These are phyloP conservation scores for Copidosoma aretas DNA, from an alignment of 2,888 invertebrate genomes.

Conservation along the genomic window DNA sequence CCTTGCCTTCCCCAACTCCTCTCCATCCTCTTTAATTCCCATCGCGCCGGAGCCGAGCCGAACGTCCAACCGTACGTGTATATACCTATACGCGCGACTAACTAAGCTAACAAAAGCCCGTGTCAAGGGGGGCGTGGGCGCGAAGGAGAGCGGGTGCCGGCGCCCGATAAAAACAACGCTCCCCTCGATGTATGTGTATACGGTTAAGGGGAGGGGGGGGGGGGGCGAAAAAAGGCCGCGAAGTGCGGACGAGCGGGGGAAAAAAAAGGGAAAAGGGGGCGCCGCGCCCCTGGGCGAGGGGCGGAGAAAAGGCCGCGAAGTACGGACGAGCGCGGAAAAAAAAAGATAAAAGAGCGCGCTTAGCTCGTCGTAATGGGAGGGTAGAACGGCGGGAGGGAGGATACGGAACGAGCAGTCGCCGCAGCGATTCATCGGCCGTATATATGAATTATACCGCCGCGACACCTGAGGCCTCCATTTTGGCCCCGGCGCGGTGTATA, in stretches of 20 bases:
- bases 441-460: neutral
- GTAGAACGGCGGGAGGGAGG: neutral
- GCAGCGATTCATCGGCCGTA: neutral
- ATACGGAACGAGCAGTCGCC: neutral
- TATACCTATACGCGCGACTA: neutral
- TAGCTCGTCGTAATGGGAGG: neutral
- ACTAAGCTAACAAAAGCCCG: neutral
- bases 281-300: neutral
- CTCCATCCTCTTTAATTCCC: neutral
- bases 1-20: neutral
- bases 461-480: neutral
- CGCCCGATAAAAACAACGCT: conserved; percentile 6
- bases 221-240: too few relatives aligned
- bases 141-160: too few relatives aligned
- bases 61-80: neutral
- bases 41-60: neutral
- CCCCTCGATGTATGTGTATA: too few relatives aligned
- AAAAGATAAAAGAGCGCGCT: neutral
- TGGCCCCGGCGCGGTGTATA: too few relatives aligned
- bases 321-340: neutral
- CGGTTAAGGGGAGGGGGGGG: too few relatives aligned
- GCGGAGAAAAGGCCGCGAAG: conserved; percentile 40
- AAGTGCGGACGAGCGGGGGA: conserved; percentile 38
- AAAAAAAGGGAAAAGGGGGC: neutral
- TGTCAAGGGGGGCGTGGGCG: neutral